phyloP scores from a whole-genome alignment of 1,140 invertebrate genomes.

The Caenorhabditis remanei region DNA sequence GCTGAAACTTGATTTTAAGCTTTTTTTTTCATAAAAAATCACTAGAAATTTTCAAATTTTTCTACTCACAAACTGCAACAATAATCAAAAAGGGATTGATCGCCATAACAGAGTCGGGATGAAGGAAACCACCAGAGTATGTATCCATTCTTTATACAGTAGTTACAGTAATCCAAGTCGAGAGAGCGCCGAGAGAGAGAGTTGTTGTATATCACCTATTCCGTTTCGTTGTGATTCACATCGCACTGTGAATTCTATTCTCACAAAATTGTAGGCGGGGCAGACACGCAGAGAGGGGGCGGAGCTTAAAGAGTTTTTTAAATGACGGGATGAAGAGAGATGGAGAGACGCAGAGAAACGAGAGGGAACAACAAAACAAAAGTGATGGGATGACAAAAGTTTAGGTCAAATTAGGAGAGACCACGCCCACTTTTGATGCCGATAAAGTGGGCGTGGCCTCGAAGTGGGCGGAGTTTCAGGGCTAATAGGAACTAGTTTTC shows the following conservation, averaged over 20 bases:
- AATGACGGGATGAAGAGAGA: conserved; percentile 12
- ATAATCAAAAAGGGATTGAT: conserved; percentile 24
- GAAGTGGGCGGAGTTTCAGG: background rate
- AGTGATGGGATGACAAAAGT: too few species aligned
- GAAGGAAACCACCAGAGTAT: conserved; percentile 25
- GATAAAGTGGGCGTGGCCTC: background rate
- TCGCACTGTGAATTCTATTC: background rate
- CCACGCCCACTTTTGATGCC: too few species aligned
- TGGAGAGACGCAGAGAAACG: background rate
- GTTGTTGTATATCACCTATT: background rate
- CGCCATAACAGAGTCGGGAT: conserved; percentile 24
- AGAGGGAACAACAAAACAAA: background rate
- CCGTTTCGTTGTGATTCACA: conserved; percentile 1
- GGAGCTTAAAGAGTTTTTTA: conserved; percentile 41
- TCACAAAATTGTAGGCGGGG: background rate
- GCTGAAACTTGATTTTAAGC: too few species aligned
- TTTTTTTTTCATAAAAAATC: too few species aligned
- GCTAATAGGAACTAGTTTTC: background rate
- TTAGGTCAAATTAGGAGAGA: too few species aligned
- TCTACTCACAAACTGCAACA: background rate
- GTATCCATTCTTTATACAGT: background rate
- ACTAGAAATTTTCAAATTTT: background rate
- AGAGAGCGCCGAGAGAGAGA: too few species aligned
- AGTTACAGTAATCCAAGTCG: background rate
- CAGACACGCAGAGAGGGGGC: background rate